These are phyloP conservation scores for Scolopax bukidnonensis DNA, from an alignment of 2,797 vertebrate genomes.

Conservation along the genomic window DNA sequence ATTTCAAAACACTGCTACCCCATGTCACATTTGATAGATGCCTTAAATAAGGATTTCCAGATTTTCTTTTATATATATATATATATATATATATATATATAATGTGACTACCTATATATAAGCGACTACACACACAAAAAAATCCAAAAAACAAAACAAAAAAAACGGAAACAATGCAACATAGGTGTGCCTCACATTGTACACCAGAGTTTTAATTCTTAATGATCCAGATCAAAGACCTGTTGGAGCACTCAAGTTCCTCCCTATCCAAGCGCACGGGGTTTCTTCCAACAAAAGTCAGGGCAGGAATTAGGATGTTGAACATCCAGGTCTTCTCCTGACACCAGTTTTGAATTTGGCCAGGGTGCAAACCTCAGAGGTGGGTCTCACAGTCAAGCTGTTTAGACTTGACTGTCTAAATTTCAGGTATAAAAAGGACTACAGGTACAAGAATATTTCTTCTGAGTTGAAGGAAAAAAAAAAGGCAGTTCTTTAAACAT, in stretches of 20 bases:
- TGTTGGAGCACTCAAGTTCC: neutral
- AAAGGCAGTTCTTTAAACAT: neutral
- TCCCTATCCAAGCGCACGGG: neutral
- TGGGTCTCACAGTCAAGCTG: neutral
- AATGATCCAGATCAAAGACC: neutral
- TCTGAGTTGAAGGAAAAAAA: neutral
- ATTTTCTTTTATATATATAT: neutral
- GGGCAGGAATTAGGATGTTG: neutral
- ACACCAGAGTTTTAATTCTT: neutral
- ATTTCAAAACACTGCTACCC: neutral
- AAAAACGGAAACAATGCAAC: fast-evolving
- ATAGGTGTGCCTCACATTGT: neutral
- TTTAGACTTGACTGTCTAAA: too few species aligned
- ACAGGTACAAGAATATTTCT: neutral
- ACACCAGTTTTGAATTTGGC: neutral
- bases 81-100: neutral
- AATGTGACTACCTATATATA: neutral
- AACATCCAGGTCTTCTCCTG: neutral
- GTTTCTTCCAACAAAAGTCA: neutral
- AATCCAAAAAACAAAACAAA: neutral
- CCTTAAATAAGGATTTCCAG: neutral
- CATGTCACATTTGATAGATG: neutral
- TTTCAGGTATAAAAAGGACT: neutral
- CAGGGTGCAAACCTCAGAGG: neutral
- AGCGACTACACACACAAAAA: neutral